Evolutionary conservation across 2,113 vertebrate genomes (phyloP).

Genomic region (Noctilio leporinus): DNA sequence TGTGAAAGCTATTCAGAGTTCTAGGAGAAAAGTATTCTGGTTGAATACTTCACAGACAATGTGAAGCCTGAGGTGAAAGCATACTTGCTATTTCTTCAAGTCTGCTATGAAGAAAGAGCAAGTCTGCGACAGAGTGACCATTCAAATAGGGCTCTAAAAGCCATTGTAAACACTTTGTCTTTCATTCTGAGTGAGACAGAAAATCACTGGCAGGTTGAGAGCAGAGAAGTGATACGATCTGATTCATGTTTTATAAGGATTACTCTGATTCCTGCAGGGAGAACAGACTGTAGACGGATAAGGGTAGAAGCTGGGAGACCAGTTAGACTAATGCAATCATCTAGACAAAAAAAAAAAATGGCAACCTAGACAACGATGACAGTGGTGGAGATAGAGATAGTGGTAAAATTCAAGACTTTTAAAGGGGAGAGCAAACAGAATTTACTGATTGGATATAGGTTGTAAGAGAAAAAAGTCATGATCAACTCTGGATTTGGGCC

Average conservation of each 20-base stretch:
- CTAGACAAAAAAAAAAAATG: neutral
- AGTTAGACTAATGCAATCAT: neutral
- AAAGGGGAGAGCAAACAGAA: neutral
- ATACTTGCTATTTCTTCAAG: too few species aligned
- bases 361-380: neutral
- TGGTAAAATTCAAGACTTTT: neutral
- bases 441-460: neutral
- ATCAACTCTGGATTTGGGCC: neutral
- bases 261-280: neutral
- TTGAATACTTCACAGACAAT: neutral
- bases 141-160: neutral
- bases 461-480: neutral
- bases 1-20: conserved; percentile 5
- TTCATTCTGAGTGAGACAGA: neutral
- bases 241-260: neutral
- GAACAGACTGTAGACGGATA: neutral
- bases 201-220: neutral
- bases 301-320: neutral
- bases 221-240: neutral
- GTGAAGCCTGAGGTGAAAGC: neutral
- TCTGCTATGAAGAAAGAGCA: neutral
- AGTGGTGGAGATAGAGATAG: neutral
- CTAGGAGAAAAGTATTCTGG: neutral
- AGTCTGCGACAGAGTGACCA: neutral
- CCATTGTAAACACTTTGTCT: neutral